Base-by-base conservation (phyloP, 2,113 vertebrate species). In the Eclectus roratus region DNA sequence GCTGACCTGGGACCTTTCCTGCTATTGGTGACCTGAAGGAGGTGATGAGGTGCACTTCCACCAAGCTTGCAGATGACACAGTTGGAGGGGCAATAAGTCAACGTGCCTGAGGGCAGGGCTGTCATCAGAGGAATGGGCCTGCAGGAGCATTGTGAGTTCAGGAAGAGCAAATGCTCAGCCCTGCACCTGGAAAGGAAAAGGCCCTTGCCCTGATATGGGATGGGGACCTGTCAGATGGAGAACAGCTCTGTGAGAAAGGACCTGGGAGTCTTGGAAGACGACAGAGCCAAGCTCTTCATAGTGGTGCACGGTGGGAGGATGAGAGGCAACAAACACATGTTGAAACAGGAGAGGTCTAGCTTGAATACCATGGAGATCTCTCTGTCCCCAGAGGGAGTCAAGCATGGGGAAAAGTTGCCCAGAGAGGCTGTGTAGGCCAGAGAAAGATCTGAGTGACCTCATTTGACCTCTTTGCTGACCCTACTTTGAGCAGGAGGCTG, bases 171-270 rank as follows among this genome's bases (percentile, higher is more conserved):
- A 72, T 13, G n/a, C 6, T 7, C 39, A 81, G 55, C 65, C 69
- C 50, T 89, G 41, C 56, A 65, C 24, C 46, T 43, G 60, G 46
- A 31, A 85, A 88, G 58, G 49, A 96, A 61, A 33, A 56, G 13
- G 16, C 33, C 41, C 35, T 65, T 41, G 44, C 49, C 50, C 80
- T 0, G 0, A 19, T 44, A 35, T 1, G 3, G 49, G 31, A 64
- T 92, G 93, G 58, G 29, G 8, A 68, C n/a, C 25, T 44, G n/a
- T 44, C 41, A 80, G 58, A 33, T 83, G 66, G 64, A 49, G n/a
- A 91, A 47, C 46, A 73, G 53, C 41, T 80, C 49, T 65, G 28
- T 52, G 55, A 47, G 49, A 92, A 88, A 80, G 53, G 24, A 47
- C 14, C 25, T 44, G n/a, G 15, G 39, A 61, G 6, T 58, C 79